A percentile compares a stretch with the other conserved stretches of the same genome.
Evolutionary conservation across 37 sponge, comb jelly and placozoan species (phyloP).

Genomic region (Sycon ciliatum): DNA sequence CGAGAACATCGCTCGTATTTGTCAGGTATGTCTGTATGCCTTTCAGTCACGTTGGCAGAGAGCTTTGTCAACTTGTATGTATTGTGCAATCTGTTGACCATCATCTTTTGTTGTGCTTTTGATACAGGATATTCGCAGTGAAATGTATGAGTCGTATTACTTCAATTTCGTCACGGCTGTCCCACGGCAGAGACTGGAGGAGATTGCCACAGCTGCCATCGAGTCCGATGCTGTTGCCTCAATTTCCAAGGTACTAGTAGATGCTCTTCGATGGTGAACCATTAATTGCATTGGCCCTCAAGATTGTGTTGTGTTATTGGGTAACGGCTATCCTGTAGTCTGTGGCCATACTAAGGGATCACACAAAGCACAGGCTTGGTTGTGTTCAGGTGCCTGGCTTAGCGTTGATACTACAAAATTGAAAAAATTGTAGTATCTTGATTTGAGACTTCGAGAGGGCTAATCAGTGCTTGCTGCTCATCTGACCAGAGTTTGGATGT

Average conservation of each 20-base stretch:
- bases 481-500: no score
- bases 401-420: no score
- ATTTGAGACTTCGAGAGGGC: no score
- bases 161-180: conserved; percentile 89
- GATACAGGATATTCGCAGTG: conserved; percentile 47
- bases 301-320: background rate
- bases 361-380: no score
- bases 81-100: background rate
- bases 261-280: background rate
- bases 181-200: conserved; percentile 67
- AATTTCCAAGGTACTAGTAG: conserved; percentile 47
- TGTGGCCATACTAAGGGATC: no score
- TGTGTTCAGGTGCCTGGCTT: no score
- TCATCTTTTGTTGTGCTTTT: background rate
- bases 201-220: conserved; percentile 69
- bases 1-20: conserved; percentile 65
- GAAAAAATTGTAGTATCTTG: no score
- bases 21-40: conserved; percentile 26
- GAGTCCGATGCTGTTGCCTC: conserved; percentile 57
- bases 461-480: no score
- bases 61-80: background rate
- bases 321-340: no score
- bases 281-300: background rate
- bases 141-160: conserved; percentile 72
- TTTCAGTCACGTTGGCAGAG: background rate